Evolutionary conservation across 2,888 invertebrate species (phyloP).

Genomic region (Morpho helenor): DNA sequence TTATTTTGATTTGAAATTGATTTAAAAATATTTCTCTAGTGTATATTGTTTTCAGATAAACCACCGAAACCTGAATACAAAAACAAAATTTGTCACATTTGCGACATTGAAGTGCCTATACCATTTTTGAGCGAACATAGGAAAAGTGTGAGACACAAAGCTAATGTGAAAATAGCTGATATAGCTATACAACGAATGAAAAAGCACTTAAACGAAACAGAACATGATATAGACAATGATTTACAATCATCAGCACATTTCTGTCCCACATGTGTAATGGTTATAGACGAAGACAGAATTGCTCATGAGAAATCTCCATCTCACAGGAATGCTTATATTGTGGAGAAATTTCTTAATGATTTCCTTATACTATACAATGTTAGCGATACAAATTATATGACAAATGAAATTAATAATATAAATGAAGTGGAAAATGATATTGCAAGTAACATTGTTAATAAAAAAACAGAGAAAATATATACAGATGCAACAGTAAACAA

Average conservation of each 20-base stretch:
- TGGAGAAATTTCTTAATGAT: constrained; percentile 30
- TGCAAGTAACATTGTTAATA: too few species aligned
- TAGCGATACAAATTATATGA: constrained; percentile 3
- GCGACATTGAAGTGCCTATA: constrained; percentile 37
- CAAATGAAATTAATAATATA: neutral
- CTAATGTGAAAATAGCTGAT: constrained; percentile 32
- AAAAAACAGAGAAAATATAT: neutral
- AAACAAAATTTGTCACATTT: constrained; percentile 36
- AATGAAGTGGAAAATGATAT: neutral
- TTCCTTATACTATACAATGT: constrained; percentile 25
- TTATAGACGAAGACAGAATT: constrained; percentile 26
- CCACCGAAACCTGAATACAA: constrained; percentile 6
- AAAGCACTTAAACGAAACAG: constrained; percentile 25
- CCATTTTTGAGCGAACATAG: constrained; percentile 33
- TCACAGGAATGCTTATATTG: constrained; percentile 31
- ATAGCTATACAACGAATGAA: constrained; percentile 32
- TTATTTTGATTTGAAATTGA: too few species aligned
- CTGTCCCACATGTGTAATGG: constrained; percentile 33
- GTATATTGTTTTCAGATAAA: constrained; percentile 4
- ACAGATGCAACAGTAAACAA: neutral
- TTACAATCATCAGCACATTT: constrained; percentile 27
- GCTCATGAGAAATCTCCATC: constrained; percentile 28
- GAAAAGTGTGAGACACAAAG: constrained; percentile 35
- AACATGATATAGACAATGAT: constrained; percentile 1
- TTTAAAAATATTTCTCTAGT: too few species aligned